A percentile compares a stretch with the other conserved stretches of the same genome.
phyloP scores from a whole-genome alignment of 2,113 vertebrate species.

The Acrocephalus kingi region DNA sequence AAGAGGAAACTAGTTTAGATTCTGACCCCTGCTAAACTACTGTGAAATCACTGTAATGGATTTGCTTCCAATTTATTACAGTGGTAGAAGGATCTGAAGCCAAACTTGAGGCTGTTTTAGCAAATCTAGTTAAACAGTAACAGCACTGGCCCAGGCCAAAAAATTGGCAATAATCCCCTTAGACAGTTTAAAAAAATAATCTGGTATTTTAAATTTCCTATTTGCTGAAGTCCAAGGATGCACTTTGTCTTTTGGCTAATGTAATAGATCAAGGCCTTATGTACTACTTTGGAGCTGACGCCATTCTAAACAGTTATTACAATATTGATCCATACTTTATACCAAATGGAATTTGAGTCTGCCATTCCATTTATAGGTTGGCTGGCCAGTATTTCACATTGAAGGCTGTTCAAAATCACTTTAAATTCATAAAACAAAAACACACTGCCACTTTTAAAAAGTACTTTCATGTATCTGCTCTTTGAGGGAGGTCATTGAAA shows the following conservation, averaged over 20 bases:
- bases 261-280: not conserved
- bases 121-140: not conserved
- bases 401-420: not conserved
- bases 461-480: not conserved
- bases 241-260: slow-evolving; percentile 2
- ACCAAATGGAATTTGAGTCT: not conserved
- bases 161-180: not conserved
- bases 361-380: not conserved
- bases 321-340: not conserved
- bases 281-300: not conserved
- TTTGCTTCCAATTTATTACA: not conserved
- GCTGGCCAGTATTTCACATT: not conserved
- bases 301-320: not conserved
- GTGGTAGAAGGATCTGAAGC: not conserved
- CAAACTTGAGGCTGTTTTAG: not conserved
- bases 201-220: not conserved
- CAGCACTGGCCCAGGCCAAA: not conserved
- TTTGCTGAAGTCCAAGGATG: slow-evolving; percentile 7
- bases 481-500: not conserved
- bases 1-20: not conserved
- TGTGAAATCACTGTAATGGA: not conserved
- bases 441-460: not conserved
- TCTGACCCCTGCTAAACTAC: not conserved
- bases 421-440: not conserved
- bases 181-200: not conserved